Evolutionary conservation across 2,113 vertebrate genomes (phyloP).

Genomic region (Piaya cayana): DNA sequence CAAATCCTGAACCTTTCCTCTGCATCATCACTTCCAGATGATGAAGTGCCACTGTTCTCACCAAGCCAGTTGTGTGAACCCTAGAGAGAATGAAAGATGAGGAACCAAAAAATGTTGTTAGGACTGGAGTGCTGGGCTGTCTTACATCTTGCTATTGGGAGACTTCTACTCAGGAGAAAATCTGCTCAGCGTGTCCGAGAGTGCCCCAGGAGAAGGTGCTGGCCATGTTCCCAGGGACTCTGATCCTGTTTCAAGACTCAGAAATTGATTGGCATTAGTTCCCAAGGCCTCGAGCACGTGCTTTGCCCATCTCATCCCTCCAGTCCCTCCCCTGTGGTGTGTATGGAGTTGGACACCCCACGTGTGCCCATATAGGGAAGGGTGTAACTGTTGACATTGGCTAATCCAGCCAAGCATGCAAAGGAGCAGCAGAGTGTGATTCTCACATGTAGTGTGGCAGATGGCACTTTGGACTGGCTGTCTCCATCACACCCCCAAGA

Average conservation of each 20-base stretch:
- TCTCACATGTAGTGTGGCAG: not conserved
- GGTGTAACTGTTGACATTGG: not conserved
- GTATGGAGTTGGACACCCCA: not conserved
- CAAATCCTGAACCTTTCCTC: not conserved
- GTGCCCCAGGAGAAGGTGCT: not conserved
- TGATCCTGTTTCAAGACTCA: slow-evolving; percentile 22
- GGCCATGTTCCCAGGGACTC: slow-evolving; percentile 11
- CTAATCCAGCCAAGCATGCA: slow-evolving; percentile 36
- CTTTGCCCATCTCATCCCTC: not conserved
- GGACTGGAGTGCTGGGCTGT: not conserved
- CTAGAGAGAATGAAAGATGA: not conserved
- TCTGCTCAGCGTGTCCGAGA: not conserved
- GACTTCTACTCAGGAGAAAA: not conserved
- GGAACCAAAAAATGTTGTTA: not conserved
- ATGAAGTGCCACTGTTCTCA: not conserved
- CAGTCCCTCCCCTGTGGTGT: not conserved
- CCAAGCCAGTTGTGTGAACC: not conserved
- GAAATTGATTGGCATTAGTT: not conserved
- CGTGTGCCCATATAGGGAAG: slow-evolving; percentile 27
- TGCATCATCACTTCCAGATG: not conserved
- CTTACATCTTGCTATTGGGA: not conserved
- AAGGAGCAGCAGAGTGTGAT: slow-evolving; percentile 16
- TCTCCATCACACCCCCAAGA: slow-evolving; percentile 23
- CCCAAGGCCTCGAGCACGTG: not conserved
- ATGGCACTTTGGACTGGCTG: slow-evolving; percentile 24